Percentiles rank a stretch among this genome's conserved stretches.
Conservation (phyloP, 2,113 vertebrate genomes). For the Otis tarda region DNA sequence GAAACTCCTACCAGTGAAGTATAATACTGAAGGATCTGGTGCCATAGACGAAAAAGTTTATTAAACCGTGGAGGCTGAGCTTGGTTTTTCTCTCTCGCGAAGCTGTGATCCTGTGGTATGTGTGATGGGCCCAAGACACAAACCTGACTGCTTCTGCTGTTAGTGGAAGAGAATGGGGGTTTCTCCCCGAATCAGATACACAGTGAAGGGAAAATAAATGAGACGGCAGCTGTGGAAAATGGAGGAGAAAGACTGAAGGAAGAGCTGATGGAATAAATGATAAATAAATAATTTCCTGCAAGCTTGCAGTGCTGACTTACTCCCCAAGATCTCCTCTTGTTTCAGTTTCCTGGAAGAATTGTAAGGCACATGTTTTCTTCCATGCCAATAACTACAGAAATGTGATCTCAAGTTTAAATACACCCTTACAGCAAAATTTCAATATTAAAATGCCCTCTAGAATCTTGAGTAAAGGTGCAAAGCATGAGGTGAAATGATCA, state of each 20-base stretch:
- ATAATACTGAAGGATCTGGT: not conserved
- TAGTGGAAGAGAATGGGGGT: not conserved
- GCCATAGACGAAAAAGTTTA: not conserved
- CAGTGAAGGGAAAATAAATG: not conserved
- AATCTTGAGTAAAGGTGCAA: not conserved
- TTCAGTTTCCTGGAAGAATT: not conserved
- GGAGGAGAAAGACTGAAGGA: not conserved
- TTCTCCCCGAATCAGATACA: not conserved
- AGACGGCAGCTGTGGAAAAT: not conserved
- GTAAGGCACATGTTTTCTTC: not conserved
- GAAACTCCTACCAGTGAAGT: not conserved
- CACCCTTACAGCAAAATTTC: not conserved
- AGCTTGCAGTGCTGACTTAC: not conserved
- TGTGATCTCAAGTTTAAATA: not conserved
- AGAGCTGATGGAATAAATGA: not conserved
- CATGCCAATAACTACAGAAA: not conserved
- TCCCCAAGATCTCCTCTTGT: not conserved
- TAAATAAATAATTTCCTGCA: conserved; percentile 31
- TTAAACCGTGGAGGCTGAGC: not conserved
- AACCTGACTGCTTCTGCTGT: not conserved
- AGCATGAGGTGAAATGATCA: not conserved
- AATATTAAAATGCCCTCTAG: not conserved
- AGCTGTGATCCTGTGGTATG: not conserved
- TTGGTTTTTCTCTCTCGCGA: not conserved
- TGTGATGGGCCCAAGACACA: not conserved